Conservation (phyloP, 2,888 invertebrate genomes). For the Lasioglossum zephyrum region DNA sequence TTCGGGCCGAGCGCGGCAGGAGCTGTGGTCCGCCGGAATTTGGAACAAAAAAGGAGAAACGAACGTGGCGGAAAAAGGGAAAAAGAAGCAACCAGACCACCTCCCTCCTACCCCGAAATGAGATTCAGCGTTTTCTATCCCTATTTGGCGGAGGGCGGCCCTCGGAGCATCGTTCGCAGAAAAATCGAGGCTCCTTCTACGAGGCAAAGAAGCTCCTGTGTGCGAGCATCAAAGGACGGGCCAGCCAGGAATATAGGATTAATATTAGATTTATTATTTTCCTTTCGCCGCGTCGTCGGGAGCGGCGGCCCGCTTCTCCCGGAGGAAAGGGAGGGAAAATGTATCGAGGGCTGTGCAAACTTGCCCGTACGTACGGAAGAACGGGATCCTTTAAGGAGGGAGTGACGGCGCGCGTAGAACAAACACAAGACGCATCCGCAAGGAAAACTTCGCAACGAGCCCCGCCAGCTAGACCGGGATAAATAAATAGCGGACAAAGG, state of each 20-base stretch:
- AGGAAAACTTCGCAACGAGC: slow-evolving; percentile 57
- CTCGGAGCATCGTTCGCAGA: slow-evolving; percentile 23
- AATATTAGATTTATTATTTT: slow-evolving; percentile 68
- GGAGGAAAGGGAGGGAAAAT: slow-evolving; percentile 17
- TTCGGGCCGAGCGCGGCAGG: slow-evolving; percentile 23
- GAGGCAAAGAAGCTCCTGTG: slow-evolving; percentile 1
- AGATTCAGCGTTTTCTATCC: slow-evolving; percentile 57
- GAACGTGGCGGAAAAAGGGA: slow-evolving; percentile 7
- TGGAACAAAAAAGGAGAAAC: slow-evolving; percentile 29
- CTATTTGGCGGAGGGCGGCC: slow-evolving; percentile 9
- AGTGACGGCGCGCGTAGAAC: slow-evolving; percentile 47
- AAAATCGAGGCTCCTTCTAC: slow-evolving; percentile 23
- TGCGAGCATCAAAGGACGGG: slow-evolving; percentile 42
- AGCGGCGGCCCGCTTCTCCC: not conserved
- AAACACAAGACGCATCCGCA: slow-evolving; percentile 58
- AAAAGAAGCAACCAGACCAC: not conserved
- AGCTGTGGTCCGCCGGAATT: slow-evolving; percentile 47
- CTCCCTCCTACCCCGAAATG: slow-evolving; percentile 20
- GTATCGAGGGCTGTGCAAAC: slow-evolving; percentile 44
- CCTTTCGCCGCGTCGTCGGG: slow-evolving; percentile 30
- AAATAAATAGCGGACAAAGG: slow-evolving; percentile 65
- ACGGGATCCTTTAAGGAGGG: slow-evolving; percentile 17
- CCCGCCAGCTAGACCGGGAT: slow-evolving; percentile 52
- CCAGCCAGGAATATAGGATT: slow-evolving; percentile 43
- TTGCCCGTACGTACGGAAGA: slow-evolving; percentile 19